Base-by-base conservation (phyloP, 2,797 vertebrate genomes). In the Rhinichthys osculus region DNA sequence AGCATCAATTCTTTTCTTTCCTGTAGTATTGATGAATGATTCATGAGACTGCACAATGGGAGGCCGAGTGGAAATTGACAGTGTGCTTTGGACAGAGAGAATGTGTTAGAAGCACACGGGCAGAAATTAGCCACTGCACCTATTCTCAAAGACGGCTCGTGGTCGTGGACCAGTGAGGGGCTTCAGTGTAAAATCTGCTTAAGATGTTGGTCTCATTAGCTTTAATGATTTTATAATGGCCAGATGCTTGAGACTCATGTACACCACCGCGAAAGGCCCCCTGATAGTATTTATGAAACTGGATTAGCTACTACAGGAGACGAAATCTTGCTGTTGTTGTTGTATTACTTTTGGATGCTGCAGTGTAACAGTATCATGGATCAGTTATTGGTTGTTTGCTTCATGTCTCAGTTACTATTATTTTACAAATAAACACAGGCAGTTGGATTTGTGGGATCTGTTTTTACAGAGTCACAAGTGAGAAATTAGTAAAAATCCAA, bases 1-100 rank as follows among this genome's bases (percentile, higher is more conserved):
- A 85, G 59, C 86, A 93, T 92, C 82, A 91, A 94, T 93, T 90
- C 89, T 89, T 40, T 87, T 86, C 87, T 87, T 88, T 80, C 70
- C 71, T 50, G 87, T 52, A 78, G 89, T 27, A 74, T 67, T 82
- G 89, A 91, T 94, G 93, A 94, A 94, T 94, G 92, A 93, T 92
- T 91, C 91, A 93, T 91, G 83, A 87, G 21, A 87, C 88, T 91
- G 84, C 91, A 91, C 89, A 89, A 87, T 88, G 78, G 87, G 89
- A 87, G 86, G 85, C 87, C 86, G 86, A 79, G 87, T 83, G 81
- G 7, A 90, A 91, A 91, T 86, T 80, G 90, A 88, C 82, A 86
- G 77, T 87, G 69, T 6, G n/a, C 84, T 87, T 85, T 82, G 40
- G 21, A 69, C 69, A 73, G 50, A 86, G 40, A 52, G 52, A 81